These are phyloP conservation scores for Sinelater perroti DNA, from an alignment of 2,888 invertebrate genomes.

Conservation along the genomic window DNA sequence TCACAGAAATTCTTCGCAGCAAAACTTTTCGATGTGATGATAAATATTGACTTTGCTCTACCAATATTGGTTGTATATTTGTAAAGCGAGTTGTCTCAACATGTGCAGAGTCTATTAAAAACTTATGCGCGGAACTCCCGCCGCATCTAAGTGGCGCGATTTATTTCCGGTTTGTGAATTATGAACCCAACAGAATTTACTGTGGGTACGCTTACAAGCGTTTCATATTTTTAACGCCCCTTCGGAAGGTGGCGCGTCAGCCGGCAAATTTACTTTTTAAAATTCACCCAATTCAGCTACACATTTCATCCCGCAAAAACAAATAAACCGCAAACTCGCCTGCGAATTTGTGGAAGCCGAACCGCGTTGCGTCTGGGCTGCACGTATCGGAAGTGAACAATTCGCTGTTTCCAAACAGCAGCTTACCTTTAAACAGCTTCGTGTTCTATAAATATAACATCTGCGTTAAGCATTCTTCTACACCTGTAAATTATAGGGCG, in stretches of 20 bases:
- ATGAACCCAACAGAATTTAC: slow-evolving; percentile 16
- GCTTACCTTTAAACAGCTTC: slow-evolving; percentile 26
- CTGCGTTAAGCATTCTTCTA: slow-evolving; percentile 28
- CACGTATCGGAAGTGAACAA: slow-evolving; percentile 22
- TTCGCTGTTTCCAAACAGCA: slow-evolving; percentile 20
- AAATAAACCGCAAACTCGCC: not conserved
- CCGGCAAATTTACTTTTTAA: not conserved
- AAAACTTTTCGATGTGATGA: too few species aligned
- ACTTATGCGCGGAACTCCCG: slow-evolving; percentile 12
- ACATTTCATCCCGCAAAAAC: slow-evolving; percentile 5
- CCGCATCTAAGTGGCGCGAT: slow-evolving; percentile 20
- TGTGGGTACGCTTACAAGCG: slow-evolving; percentile 17
- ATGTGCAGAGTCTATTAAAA: slow-evolving; percentile 19
- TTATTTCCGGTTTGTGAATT: slow-evolving; percentile 20
- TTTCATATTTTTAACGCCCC: slow-evolving; percentile 6
- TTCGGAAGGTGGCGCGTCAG: not conserved
- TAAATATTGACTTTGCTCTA: too few species aligned
- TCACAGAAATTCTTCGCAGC: too few species aligned
- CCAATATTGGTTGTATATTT: too few species aligned
- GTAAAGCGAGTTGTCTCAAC: slow-evolving; percentile 10
- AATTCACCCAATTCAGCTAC: slow-evolving; percentile 4
- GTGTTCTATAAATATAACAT: slow-evolving; percentile 27
- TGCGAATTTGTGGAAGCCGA: slow-evolving; percentile 1
- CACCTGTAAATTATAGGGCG: slow-evolving; percentile 41
- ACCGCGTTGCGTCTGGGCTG: not conserved